Conservation (phyloP, 2,113 vertebrate species). For the Serilophus lunatus region DNA sequence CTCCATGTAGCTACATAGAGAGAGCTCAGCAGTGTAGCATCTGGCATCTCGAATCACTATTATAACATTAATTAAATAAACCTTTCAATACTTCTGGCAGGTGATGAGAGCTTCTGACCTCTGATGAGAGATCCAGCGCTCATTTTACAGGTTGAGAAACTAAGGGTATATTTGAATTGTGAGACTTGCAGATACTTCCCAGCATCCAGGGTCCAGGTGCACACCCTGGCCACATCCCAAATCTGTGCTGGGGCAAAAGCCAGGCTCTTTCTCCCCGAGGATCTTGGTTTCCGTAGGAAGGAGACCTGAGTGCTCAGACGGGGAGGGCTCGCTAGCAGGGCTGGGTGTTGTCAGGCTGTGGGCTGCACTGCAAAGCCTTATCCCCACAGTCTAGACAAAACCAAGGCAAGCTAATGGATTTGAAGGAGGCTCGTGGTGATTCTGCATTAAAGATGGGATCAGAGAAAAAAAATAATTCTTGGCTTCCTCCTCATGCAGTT, state of each 20-base stretch:
- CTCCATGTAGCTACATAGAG: neutral
- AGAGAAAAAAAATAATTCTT: neutral
- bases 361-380: neutral
- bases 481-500: neutral
- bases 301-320: neutral
- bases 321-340: neutral
- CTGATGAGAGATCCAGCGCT: neutral
- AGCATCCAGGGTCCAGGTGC: neutral
- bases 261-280: neutral
- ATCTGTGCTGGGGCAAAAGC: neutral
- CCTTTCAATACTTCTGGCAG: conserved; percentile 10
- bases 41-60: conserved; percentile 16
- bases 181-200: neutral
- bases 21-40: neutral
- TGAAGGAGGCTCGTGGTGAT: neutral
- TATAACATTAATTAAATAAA: conserved; percentile 48
- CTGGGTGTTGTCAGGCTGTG: conserved; percentile 28
- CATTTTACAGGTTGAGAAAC: neutral
- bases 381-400: conserved; percentile 57
- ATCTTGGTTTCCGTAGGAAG: conserved; percentile 46
- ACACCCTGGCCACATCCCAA: neutral
- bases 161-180: neutral
- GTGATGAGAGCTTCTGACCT: conserved; percentile 19
- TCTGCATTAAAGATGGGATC: neutral
- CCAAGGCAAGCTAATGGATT: neutral